Evolutionary conservation across 30 jellyfish, hydroid and myxozoan species (phyloP).

Genomic region (Catostylus mosaicus): DNA sequence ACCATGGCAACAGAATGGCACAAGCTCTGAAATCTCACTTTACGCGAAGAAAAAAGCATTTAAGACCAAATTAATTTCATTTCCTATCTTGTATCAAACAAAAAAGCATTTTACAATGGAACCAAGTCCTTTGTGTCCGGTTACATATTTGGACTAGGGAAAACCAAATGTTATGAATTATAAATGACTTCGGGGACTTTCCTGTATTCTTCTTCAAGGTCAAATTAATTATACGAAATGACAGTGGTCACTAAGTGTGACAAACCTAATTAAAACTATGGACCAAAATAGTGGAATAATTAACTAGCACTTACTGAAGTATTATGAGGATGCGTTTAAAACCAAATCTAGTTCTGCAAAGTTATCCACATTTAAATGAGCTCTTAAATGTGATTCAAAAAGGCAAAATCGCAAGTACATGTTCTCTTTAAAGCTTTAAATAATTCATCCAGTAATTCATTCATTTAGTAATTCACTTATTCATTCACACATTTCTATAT

Average conservation of each 20-base stretch:
- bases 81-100: background rate
- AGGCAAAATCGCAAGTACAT: no score
- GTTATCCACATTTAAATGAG: no score
- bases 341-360: no score
- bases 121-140: background rate
- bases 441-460: no score
- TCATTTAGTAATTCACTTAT: no score
- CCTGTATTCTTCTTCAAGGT: constrained; percentile 3
- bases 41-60: background rate
- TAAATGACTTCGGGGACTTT: background rate
- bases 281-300: background rate
- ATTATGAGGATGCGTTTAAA: no score
- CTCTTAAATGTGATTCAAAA: no score
- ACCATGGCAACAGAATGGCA: background rate
- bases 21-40: background rate
- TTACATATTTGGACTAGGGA: background rate
- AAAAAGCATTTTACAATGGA: background rate
- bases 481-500: no score
- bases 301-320: background rate
- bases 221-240: background rate
- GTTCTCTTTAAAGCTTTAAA: no score
- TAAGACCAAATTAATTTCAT: background rate
- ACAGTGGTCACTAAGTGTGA: background rate
- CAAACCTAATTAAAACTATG: background rate
- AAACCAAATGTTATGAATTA: background rate